phyloP scores from a whole-genome alignment of 2,888 invertebrate species.

The Euphydryas editha region DNA sequence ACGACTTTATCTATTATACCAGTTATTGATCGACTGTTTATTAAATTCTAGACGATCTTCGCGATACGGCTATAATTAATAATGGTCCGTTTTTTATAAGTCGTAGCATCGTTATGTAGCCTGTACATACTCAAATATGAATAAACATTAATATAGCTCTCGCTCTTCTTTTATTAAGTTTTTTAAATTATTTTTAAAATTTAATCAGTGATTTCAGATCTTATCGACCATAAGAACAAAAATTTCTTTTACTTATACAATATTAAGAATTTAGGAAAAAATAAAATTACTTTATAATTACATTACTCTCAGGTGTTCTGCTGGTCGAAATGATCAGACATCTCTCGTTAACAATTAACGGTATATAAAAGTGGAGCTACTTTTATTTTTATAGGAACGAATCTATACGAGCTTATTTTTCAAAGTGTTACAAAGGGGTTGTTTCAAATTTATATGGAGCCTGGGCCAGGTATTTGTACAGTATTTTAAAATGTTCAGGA shows the following conservation, averaged over 20 bases:
- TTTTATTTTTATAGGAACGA: neutral
- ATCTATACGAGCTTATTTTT: neutral
- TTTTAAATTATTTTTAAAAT: too few species aligned
- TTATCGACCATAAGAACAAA: too few species aligned
- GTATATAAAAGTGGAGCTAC: neutral
- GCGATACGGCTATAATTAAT: neutral
- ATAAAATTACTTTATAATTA: slow-evolving; percentile 25
- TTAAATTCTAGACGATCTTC: neutral
- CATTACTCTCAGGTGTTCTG: neutral
- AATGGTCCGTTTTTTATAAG: neutral
- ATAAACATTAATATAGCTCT: too few species aligned
- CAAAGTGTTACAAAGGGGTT: neutral
- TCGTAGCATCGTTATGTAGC: neutral
- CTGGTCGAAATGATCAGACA: slow-evolving; percentile 1
- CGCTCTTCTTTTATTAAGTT: too few species aligned
- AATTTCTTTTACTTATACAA: too few species aligned
- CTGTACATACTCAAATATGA: neutral
- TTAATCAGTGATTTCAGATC: too few species aligned
- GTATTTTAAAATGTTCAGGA: too few species aligned
- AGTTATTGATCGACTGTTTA: slow-evolving; percentile 26
- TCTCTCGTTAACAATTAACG: neutral
- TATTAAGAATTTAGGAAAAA: too few species aligned
- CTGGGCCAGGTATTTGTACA: too few species aligned
- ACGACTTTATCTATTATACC: neutral
- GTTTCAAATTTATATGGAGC: too few species aligned